Evolutionary conservation across 2,797 vertebrate species (phyloP).

Genomic region (Crypturellus tataupa): DNA sequence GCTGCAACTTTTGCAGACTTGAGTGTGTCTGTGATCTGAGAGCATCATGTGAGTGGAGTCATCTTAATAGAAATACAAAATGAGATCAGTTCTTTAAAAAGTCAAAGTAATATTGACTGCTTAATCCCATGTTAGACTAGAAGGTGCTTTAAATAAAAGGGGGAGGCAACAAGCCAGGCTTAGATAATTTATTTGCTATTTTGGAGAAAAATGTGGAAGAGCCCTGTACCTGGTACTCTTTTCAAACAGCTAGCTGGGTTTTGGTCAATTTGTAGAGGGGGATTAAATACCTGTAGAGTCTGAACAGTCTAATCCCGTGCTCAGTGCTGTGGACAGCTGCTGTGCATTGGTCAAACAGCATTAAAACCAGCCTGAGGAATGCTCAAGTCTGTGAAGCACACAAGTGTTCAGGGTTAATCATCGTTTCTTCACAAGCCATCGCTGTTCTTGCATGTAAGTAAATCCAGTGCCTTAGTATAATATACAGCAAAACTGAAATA

Average conservation of each 20-base stretch:
- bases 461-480: neutral
- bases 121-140: neutral
- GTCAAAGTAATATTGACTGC: neutral
- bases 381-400: neutral
- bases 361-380: constrained; percentile 41
- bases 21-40: neutral
- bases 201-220: neutral
- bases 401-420: neutral
- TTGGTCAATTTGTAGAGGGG: constrained; percentile 1
- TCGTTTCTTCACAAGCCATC: neutral
- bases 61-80: neutral
- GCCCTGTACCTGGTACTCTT: neutral
- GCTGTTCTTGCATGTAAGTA: neutral
- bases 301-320: constrained; percentile 8
- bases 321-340: neutral
- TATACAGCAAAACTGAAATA: neutral
- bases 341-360: constrained; percentile 26
- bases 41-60: neutral
- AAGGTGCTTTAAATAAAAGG: neutral
- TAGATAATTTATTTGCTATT: neutral
- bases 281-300: neutral
- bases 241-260: neutral
- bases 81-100: neutral
- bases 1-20: neutral
- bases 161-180: neutral